Evolutionary conservation across 2,888 invertebrate species (phyloP).

Genomic region (Athripsodes cinereus): DNA sequence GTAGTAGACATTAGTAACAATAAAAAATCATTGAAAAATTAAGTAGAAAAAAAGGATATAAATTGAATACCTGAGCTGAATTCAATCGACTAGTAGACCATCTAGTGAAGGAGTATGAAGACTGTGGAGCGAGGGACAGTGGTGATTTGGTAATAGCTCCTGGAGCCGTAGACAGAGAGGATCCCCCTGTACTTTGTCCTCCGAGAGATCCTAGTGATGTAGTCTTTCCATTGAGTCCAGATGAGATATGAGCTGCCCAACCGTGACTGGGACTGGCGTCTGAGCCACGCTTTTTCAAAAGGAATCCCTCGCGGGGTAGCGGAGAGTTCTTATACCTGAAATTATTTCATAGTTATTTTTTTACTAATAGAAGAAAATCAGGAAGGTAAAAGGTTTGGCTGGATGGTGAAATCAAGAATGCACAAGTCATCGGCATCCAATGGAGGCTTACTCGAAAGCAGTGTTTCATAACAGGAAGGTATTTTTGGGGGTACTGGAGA

Average conservation of each 20-base stretch:
- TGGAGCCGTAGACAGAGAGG: conserved; percentile 36
- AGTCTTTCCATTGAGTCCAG: conserved; percentile 75
- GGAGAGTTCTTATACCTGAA: conserved; percentile 58
- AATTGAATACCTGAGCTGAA: conserved; percentile 55
- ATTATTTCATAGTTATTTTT: conserved; percentile 8
- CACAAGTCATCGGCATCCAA: no score
- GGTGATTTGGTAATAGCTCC: conserved; percentile 42
- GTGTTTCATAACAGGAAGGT: no score
- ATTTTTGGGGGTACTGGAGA: no score
- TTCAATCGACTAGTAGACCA: conserved; percentile 74
- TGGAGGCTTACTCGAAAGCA: no score
- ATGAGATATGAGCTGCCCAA: conserved; percentile 49
- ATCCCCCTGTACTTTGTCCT: conserved; percentile 41
- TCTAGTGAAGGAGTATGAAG: conserved; percentile 45
- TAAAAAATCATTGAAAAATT: no score
- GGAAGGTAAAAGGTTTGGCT: no score
- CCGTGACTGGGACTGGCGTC: conserved; percentile 54
- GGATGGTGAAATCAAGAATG: no score
- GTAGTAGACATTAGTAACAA: no score
- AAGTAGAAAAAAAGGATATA: no score
- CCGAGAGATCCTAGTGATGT: conserved; percentile 75
- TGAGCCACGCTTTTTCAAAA: conserved; percentile 72
- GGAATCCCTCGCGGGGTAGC: conserved; percentile 71
- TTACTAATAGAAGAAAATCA: no score
- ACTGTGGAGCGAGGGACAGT: conserved; percentile 21